Percentiles rank a stretch among this genome's conserved stretches.
Evolutionary conservation across 1,140 invertebrate species (phyloP).

Genomic region (Metaphire vulgaris): DNA sequence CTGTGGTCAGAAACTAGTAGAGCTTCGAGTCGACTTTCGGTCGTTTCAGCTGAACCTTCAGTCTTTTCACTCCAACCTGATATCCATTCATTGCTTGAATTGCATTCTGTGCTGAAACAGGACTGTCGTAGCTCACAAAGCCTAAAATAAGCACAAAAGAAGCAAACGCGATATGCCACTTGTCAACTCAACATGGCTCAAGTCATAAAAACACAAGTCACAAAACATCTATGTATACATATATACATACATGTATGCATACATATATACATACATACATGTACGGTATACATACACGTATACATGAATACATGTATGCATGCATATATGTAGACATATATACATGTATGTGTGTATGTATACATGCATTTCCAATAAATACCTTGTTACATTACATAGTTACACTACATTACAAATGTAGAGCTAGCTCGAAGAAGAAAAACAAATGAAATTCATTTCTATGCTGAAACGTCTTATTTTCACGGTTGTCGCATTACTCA

Average conservation of each 20-base stretch:
- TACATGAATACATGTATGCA: neutral
- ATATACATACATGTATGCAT: neutral
- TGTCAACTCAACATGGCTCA: neutral
- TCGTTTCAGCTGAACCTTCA: slow-evolving; percentile 98
- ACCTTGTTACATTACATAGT: neutral
- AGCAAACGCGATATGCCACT: neutral
- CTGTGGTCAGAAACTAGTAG: slow-evolving; percentile 16
- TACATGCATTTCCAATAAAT: neutral
- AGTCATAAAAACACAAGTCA: neutral
- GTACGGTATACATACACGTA: neutral
- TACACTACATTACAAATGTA: neutral
- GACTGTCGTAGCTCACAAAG: slow-evolving; percentile 99
- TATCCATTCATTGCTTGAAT: slow-evolving; percentile 99
- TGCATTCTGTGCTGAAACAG: slow-evolving; percentile 88
- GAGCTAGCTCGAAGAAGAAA: neutral
- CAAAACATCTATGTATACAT: neutral
- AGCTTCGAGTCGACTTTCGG: slow-evolving; percentile 61
- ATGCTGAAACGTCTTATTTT: neutral
- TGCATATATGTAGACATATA: neutral
- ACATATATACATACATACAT: slow-evolving; percentile 1
- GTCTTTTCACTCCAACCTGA: slow-evolving; percentile 96
- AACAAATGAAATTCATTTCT: neutral
- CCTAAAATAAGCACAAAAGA: slow-evolving; percentile 59
- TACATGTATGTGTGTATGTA: neutral
- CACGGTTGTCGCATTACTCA: neutral